Evolutionary conservation across 1,140 invertebrate genomes (phyloP).

Genomic region (Apis laboriosa): DNA sequence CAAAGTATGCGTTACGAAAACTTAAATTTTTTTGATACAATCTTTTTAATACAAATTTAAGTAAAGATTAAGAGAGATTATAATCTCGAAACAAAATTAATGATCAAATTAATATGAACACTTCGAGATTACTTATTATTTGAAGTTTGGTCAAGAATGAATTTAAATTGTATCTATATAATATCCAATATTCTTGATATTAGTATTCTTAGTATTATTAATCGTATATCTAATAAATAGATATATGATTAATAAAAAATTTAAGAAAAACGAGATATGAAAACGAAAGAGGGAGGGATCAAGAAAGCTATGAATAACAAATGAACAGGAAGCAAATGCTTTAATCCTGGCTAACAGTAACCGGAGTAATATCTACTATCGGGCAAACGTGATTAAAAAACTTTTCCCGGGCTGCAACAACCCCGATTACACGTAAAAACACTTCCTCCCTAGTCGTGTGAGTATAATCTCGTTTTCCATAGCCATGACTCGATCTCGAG

Average conservation of each 20-base stretch:
- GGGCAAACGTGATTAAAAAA: slow-evolving; percentile 61
- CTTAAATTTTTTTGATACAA: too few species aligned
- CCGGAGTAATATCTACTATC: slow-evolving; percentile 35
- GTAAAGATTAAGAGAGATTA: too few species aligned
- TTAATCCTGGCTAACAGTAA: background rate
- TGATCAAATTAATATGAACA: too few species aligned
- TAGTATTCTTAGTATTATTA: too few species aligned
- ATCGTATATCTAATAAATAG: background rate
- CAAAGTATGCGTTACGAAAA: background rate
- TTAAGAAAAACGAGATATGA: too few species aligned
- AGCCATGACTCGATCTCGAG: background rate
- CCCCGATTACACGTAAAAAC: slow-evolving; percentile 54
- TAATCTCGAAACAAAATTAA: too few species aligned
- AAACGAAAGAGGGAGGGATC: background rate
- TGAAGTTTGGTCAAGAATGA: too few species aligned
- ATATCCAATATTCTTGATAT: too few species aligned
- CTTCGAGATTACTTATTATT: too few species aligned
- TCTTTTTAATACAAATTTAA: too few species aligned
- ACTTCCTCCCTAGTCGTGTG: slow-evolving; percentile 13
- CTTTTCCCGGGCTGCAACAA: slow-evolving; percentile 30
- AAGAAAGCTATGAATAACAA: slow-evolving; percentile 55
- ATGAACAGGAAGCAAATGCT: slow-evolving; percentile 40
- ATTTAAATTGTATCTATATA: background rate
- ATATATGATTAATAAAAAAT: background rate
- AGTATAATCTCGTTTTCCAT: slow-evolving; percentile 55